A percentile compares a stretch with the other conserved stretches of the same genome.
phyloP scores from a whole-genome alignment of 2,888 invertebrate species.

The Diarsia rubi region DNA sequence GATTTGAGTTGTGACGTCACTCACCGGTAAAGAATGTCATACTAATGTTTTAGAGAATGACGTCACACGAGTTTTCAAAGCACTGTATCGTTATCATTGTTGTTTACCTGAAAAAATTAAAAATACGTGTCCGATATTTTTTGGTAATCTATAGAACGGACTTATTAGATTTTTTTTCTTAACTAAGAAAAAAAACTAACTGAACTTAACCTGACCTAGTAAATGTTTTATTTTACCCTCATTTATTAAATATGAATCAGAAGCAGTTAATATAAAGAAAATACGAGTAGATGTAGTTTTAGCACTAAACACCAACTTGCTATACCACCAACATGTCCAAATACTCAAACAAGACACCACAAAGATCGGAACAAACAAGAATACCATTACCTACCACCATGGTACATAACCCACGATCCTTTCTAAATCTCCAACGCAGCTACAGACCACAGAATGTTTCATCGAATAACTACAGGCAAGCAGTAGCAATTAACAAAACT shows the following conservation, averaged over 20 bases:
- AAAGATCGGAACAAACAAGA: not conserved
- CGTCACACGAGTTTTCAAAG: too few relatives aligned
- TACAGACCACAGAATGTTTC: slow-evolving; percentile 26
- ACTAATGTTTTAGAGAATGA: too few relatives aligned
- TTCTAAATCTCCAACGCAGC: slow-evolving; percentile 19
- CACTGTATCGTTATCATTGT: too few relatives aligned
- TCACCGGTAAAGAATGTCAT: too few relatives aligned
- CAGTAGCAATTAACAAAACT: slow-evolving; percentile 46
- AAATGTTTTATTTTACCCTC: not conserved
- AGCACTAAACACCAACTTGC: not conserved
- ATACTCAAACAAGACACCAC: not conserved
- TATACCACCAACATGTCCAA: not conserved
- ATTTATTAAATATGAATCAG: too few relatives aligned
- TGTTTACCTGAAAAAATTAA: too few relatives aligned
- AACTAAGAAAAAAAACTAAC: too few relatives aligned
- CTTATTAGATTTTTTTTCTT: too few relatives aligned
- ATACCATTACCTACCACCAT: slow-evolving; percentile 14
- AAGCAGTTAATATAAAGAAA: not conserved
- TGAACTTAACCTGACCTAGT: not conserved
- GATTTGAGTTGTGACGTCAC: too few relatives aligned
- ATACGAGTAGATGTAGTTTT: not conserved
- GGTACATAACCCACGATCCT: slow-evolving; percentile 13
- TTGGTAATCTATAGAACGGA: too few relatives aligned
- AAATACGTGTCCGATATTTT: too few relatives aligned
- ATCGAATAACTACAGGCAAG: slow-evolving; percentile 20